Base-by-base conservation (phyloP, 2,888 invertebrate species). In the Atrina japonica region DNA sequence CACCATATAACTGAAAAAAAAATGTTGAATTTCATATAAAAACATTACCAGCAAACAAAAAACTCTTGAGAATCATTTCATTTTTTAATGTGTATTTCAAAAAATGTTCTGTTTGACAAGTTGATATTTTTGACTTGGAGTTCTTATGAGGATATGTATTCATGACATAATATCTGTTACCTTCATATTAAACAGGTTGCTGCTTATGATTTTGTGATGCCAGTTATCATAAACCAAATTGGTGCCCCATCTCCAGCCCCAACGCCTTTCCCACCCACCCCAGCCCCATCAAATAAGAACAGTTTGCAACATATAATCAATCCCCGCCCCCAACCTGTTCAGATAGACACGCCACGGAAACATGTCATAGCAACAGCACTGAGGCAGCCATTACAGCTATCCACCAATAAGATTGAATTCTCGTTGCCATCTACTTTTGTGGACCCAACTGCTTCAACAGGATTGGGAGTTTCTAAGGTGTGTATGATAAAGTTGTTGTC, bases 171-270 rank as follows among this genome's bases (percentile, higher is more conserved):
- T n/a, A n/a, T n/a, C n/a, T n/a, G n/a, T n/a, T n/a, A n/a, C n/a
- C n/a, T n/a, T n/a, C 11, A 18, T 27, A 14, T 35, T 60, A 64
- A 69, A 3, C 83, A 90, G 90, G 89, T 90, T 63, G 90, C 90
- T 18, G 86, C 90, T 6, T 90, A 91, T 83, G 89, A 90, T 74
- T 90, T 90, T 78, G 73, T 88, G 35, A 82, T 90, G 76, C 88
- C 89, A 23, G 88, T 89, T 29, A 70, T 85, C 35, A 87, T 90
- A 65, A 91, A 90, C 77, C 80, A 87, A 69, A 82, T 84, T 16
- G 83, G 83, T 27, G 89, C 88, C 18, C 88, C 88, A 23, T 72
- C 86, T 14, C 86, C 88, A 21, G 73, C 85, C 67, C 82, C 85
- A 16, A 83, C 88, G 23, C 87, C 88, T 16, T 77, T 85, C 76